These are phyloP conservation scores for Apotomis betuletana DNA, from an alignment of 2,888 invertebrate genomes.

Conservation along the genomic window DNA sequence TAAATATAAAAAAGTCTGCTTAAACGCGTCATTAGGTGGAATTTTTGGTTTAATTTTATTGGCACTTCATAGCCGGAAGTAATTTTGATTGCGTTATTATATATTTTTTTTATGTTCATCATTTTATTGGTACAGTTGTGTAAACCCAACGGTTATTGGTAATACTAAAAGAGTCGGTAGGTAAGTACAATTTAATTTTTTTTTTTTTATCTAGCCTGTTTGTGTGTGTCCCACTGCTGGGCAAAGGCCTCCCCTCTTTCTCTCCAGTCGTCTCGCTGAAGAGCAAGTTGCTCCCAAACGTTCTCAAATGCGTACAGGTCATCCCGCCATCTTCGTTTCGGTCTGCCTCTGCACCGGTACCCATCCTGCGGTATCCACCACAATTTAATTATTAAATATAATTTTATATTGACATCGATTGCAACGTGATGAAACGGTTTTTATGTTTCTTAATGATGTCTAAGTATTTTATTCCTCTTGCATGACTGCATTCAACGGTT, in stretches of 20 bases:
- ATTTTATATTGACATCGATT: conserved; percentile 17
- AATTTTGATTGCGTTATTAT: background rate
- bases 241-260: too few species aligned
- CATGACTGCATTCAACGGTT: conserved; percentile 18
- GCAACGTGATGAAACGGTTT: conserved; percentile 13
- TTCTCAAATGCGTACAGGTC: too few species aligned
- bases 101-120: background rate
- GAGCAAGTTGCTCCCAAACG: too few species aligned
- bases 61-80: background rate
- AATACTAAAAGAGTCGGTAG: too few species aligned
- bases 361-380: too few species aligned
- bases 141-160: conserved; percentile 3
- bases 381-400: conserved; percentile 9
- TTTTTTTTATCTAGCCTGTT: too few species aligned
- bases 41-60: background rate
- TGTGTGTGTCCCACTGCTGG: too few species aligned
- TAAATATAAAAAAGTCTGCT: conserved; percentile 9
- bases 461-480: conserved; percentile 8
- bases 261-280: too few species aligned
- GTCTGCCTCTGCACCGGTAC: too few species aligned
- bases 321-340: too few species aligned
- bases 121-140: background rate
- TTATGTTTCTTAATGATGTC: conserved; percentile 5
- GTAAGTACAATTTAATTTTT: background rate
- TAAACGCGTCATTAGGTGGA: background rate